Evolutionary conservation across 1,140 invertebrate species (phyloP), one percentile per base, ranked within the genome.

Genomic region (Eufriesea mexicana): DNA sequence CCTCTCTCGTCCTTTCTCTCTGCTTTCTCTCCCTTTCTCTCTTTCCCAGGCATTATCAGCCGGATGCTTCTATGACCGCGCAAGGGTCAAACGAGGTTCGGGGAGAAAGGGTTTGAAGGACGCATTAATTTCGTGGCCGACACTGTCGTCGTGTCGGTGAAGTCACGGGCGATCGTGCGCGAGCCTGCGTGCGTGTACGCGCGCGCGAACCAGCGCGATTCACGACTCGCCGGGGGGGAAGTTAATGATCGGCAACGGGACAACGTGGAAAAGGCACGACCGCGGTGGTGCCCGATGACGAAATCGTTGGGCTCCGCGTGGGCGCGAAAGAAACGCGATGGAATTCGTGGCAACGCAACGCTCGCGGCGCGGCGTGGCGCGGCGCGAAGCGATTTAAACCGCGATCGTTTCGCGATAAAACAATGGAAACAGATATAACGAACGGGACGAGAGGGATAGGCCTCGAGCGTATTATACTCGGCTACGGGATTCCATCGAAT

Each of bases 31-130:
- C 23, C 45, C 35, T 23, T 23, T 61, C 59, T 28, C 59, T 12
- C n/a, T 16, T 10, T 73, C 75, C 62, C n/a, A n/a, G 80, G 81
- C 79, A 89, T 89, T 88, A 89, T 89, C 86, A 88, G 61, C 78
- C 86, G 85, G 86, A 88, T 88, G 86, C 86, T 88, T 83, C 84
- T 87, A 86, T 83, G 86, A 84, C 70, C 74, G 68, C 68, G 87
- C 79, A 75, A 87, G 86, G 83, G 86, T 88, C 87, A 84, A 87
- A 85, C 87, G 87, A 68, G 59, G 70, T 59, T 49, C 61, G 51
- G 84, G 23, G 68, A 80, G 79, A 74, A 81, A 87, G 70, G 66
- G 73, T 81, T 76, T 49, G 55, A 80, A 82, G 76, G 77, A 74
- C 82, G 78, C 86, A 61, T 64, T 74, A 86, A 86, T 86, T 77